Percentiles rank a stretch among this genome's conserved stretches.
These are phyloP conservation scores for Blera fallax DNA, from an alignment of 2,888 invertebrate species.

Conservation along the genomic window DNA sequence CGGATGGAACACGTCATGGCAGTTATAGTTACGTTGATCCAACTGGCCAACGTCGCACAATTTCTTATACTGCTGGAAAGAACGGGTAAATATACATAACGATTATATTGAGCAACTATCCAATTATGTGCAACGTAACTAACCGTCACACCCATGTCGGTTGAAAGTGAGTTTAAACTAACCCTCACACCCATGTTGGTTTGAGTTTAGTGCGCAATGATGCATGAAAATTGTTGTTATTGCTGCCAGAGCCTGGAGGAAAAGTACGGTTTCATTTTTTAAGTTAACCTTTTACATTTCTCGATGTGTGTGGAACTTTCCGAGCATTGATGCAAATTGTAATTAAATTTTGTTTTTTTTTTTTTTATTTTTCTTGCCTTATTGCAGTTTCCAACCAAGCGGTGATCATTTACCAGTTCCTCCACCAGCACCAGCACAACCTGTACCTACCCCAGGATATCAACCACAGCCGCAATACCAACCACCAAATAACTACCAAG, in stretches of 20 bases:
- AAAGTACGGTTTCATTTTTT: neutral
- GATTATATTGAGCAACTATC: neutral
- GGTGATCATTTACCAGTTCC: conserved; percentile 91
- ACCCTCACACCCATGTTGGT: neutral
- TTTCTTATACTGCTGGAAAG: conserved; percentile 93
- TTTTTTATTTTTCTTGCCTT: conserved; percentile 5
- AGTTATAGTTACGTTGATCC: conserved; percentile 94
- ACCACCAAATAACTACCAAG: conserved; percentile 75
- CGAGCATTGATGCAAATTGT: neutral
- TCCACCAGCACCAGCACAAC: conserved; percentile 83
- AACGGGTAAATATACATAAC: conserved; percentile 83
- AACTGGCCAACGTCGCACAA: conserved; percentile 89
- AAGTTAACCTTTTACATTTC: neutral
- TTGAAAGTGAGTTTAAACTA: neutral
- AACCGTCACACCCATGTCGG: conserved; percentile 18
- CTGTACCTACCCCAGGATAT: conserved; percentile 83
- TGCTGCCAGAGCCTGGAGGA: neutral
- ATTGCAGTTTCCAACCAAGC: conserved; percentile 86
- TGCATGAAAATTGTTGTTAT: neutral
- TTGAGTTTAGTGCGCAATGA: neutral
- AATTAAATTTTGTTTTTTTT: neutral
- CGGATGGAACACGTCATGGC: conserved; percentile 91
- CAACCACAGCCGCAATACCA: conserved; percentile 82
- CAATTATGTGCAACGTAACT: neutral
- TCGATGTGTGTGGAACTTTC: neutral